Conservation (phyloP, 2,888 invertebrate species). For the Drosophila maculinotata region DNA sequence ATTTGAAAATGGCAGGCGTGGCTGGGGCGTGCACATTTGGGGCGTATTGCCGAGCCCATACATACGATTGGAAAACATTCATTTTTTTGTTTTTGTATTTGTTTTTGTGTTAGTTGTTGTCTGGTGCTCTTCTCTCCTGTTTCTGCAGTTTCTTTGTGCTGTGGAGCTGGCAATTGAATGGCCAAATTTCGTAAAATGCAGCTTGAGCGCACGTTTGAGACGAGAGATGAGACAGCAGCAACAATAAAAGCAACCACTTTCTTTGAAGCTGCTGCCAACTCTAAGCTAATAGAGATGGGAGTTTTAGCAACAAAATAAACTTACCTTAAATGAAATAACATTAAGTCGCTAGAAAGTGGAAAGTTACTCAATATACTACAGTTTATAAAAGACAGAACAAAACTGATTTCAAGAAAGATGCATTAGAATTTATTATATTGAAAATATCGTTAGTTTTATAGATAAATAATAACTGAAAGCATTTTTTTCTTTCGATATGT, state of each 20-base stretch:
- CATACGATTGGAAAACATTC: slow-evolving; percentile 60
- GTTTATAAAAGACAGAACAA: neutral
- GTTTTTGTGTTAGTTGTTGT: slow-evolving; percentile 42
- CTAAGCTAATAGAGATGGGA: slow-evolving; percentile 39
- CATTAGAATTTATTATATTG: no score
- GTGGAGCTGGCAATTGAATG: slow-evolving; percentile 75
- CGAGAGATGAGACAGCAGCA: slow-evolving; percentile 48
- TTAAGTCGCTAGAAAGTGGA: neutral
- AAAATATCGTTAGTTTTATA: no score
- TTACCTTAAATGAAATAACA: neutral
- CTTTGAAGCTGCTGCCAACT: slow-evolving; percentile 35
- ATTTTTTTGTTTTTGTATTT: slow-evolving; percentile 6
- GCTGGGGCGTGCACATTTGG: slow-evolving; percentile 57
- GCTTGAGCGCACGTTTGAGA: slow-evolving; percentile 72
- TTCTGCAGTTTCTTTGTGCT: slow-evolving; percentile 32
- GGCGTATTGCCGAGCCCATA: slow-evolving; percentile 69
- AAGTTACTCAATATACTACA: neutral
- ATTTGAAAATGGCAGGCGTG: slow-evolving; percentile 76
- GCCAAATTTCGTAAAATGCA: slow-evolving; percentile 75
- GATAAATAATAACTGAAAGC: no score
- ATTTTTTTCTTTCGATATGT: no score
- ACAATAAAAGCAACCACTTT: slow-evolving; percentile 56
- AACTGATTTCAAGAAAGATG: no score
- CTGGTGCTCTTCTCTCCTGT: slow-evolving; percentile 38
- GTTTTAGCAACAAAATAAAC: neutral